These are phyloP conservation scores for Thymelicus lineola DNA, from an alignment of 2,888 invertebrate genomes.

Conservation along the genomic window DNA sequence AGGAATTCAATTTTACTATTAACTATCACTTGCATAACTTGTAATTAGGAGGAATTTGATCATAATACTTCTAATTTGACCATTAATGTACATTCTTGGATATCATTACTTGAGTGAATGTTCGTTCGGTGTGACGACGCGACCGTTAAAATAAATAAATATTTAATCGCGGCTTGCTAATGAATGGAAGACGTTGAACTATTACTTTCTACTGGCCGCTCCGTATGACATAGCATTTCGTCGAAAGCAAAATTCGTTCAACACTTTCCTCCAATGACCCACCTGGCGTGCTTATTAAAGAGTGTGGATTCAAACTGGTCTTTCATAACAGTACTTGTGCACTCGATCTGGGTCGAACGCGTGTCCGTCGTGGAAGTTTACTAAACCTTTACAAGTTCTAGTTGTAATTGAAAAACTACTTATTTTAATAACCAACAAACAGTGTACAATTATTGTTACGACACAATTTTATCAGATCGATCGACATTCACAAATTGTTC, in stretches of 20 bases:
- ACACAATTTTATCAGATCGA: background rate
- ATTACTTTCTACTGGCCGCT: constrained; percentile 76
- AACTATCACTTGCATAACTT: background rate
- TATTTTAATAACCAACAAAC: background rate
- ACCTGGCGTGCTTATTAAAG: constrained; percentile 62
- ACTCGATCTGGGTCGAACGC: constrained; percentile 66
- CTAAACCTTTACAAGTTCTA: constrained; percentile 9
- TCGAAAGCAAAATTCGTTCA: constrained; percentile 82
- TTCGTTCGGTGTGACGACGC: background rate
- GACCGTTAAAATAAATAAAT: constrained; percentile 41
- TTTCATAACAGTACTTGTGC: constrained; percentile 70
- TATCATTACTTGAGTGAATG: constrained; percentile 13
- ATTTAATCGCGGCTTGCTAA: constrained; percentile 40
- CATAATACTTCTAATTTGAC: constrained; percentile 3
- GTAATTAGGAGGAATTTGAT: constrained; percentile 12
- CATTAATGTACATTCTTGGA: constrained; percentile 17
- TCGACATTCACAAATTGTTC: background rate
- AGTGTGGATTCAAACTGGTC: constrained; percentile 75
- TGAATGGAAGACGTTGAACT: constrained; percentile 59
- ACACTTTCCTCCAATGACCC: constrained; percentile 79
- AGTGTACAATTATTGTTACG: background rate
- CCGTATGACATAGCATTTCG: constrained; percentile 62
- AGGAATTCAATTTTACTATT: background rate
- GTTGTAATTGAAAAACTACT: background rate
- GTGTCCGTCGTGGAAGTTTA: constrained; percentile 21